phyloP scores from a whole-genome alignment of 2,797 vertebrate genomes.

The Smutsia gigantea region DNA sequence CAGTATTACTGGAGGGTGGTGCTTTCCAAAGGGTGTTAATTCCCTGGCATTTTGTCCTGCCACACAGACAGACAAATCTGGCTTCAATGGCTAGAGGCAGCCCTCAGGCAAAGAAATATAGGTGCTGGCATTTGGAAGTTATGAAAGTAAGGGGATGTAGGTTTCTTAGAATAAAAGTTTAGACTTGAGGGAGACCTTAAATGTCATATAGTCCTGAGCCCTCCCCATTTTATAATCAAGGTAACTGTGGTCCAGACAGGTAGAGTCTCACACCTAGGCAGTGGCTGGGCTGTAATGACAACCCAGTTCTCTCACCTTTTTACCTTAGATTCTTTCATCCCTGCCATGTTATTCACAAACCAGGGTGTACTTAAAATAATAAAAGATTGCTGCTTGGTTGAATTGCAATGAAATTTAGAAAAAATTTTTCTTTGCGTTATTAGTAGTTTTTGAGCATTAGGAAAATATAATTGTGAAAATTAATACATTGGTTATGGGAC shows the following conservation, averaged over 20 bases:
- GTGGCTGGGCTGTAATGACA: background rate
- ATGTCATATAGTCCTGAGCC: background rate
- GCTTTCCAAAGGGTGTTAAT: constrained; percentile 22
- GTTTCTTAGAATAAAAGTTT: background rate
- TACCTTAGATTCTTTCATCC: background rate
- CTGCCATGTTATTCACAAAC: background rate
- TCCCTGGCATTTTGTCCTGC: background rate
- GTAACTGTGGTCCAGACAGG: background rate
- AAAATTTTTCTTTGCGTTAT: constrained; percentile 40
- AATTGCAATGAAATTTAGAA: constrained; percentile 35
- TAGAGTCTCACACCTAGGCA: background rate
- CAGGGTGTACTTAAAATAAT: constrained; percentile 19
- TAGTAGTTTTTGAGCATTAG: constrained; percentile 20
- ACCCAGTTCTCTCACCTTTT: background rate
- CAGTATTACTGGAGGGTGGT: background rate
- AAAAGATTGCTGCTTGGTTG: background rate
- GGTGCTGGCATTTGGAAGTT: background rate
- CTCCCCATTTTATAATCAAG: background rate
- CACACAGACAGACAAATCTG: background rate
- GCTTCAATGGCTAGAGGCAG: background rate
- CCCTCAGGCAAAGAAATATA: background rate
- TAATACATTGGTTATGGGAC: constrained; percentile 33
- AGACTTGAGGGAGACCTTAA: background rate
- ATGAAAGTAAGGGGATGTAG: background rate
- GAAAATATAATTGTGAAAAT: constrained; percentile 22